Conservation (phyloP, 2,113 vertebrate genomes). For the Prietella phreatophila region DNA sequence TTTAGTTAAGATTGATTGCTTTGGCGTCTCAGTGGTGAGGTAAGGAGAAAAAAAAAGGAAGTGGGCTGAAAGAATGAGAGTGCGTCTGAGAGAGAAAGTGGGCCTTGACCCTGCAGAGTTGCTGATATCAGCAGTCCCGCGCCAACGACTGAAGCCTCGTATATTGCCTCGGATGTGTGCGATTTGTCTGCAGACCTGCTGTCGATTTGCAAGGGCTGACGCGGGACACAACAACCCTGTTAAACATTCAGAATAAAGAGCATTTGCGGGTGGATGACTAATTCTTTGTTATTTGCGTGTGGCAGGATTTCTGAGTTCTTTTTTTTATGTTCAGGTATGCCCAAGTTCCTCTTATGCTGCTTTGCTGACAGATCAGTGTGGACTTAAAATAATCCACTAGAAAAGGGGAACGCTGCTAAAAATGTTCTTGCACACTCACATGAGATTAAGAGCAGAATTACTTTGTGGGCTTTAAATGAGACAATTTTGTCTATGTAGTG, state of each 20-base stretch:
- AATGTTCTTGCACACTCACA: background rate
- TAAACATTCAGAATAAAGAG: conserved; percentile 45
- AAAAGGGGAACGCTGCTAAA: background rate
- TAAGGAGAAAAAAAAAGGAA: conserved; percentile 20
- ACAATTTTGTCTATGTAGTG: background rate
- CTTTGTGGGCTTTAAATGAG: background rate
- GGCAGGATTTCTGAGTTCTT: conserved; percentile 14
- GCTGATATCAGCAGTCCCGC: conserved; percentile 66
- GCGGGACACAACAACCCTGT: conserved; percentile 36
- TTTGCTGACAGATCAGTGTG: background rate
- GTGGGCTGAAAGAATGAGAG: conserved; percentile 36
- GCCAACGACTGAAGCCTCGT: conserved; percentile 46
- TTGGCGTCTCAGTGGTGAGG: conserved; percentile 54
- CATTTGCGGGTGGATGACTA: conserved; percentile 29
- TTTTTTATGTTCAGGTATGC: background rate
- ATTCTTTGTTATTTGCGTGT: conserved; percentile 31
- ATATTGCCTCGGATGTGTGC: conserved; percentile 48
- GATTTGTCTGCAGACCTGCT: conserved; percentile 50
- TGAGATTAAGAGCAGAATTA: background rate
- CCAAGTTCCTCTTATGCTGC: conserved; percentile 25
- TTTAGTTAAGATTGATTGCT: conserved; percentile 64
- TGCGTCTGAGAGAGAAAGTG: conserved; percentile 31
- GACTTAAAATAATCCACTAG: background rate
- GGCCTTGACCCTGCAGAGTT: conserved; percentile 56
- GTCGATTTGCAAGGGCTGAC: conserved; percentile 65